Evolutionary conservation across 2,113 vertebrate species (phyloP), one percentile per base, ranked within the genome.

Genomic region (Chiloscyllium plagiosum): DNA sequence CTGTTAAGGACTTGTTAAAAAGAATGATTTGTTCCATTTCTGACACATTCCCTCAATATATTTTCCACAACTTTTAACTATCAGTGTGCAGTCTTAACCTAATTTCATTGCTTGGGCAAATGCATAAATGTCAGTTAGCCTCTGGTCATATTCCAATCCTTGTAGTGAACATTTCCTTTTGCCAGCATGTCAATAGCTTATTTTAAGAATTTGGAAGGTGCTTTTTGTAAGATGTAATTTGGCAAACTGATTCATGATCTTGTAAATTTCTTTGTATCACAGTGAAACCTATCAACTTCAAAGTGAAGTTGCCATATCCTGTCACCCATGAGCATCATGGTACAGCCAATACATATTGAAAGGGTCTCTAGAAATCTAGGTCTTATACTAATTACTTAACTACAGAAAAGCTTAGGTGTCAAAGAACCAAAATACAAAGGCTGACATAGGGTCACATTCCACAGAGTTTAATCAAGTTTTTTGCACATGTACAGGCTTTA

Each of bases 221-320:
- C 26, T 87, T 92, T 92, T 92, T 92, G 89, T 33, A 93, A 93
- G n/a, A 68, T 22, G 33, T 37, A 66, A 52, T 93, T 61, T 93
- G 29, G 89, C 89, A 94, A 47, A 72, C 69, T 72, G 26, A 52
- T 95, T 95, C 72, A 72, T 70, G 42, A 72, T 95, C 94, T 95
- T 72, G 68, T 72, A 95, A 95, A 47, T 95, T 52, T 69, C 47
- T 95, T 95, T 76, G 33, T 72, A 95, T 26, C 24, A 24, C 94
- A 52, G 47, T 33, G 26, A 76, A 95, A 42, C 4, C 26, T 72
- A 4, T 69, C 42, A 94, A 70, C 93, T 95, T 95, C 94, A 95
- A 95, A 95, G 94, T 72, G 69, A 50, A 95, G 22, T 52, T 72
- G 69, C 42, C 68, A 47, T 95, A 95, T 70, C 69, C 94, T 95